Evolutionary conservation across 2,888 invertebrate species (phyloP).

Genomic region (Azorinus chamasolen): DNA sequence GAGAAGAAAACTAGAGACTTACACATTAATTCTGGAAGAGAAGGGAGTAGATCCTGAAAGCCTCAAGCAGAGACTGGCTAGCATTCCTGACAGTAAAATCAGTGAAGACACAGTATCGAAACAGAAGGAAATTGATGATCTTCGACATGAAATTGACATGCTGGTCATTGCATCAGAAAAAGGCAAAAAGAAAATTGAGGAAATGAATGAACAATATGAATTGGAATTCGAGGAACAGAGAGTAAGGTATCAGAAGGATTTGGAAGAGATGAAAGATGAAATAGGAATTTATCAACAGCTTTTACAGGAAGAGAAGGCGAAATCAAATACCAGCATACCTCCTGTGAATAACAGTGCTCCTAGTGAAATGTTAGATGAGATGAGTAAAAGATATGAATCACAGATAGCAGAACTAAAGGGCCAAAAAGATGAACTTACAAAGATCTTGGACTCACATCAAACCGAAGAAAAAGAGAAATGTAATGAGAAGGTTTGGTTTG

Average conservation of each 20-base stretch:
- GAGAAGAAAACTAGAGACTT: conserved; percentile 49
- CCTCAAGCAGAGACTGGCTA: conserved; percentile 42
- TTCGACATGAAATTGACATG: conserved; percentile 54
- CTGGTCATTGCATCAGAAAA: conserved; percentile 57
- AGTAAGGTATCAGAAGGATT: conserved; percentile 44
- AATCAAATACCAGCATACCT: no score
- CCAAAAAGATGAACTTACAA: neutral
- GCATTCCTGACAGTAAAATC: neutral
- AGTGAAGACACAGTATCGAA: conserved; percentile 31
- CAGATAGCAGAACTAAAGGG: neutral
- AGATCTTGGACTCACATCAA: no score
- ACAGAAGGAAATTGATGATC: conserved; percentile 48
- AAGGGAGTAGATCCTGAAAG: conserved; percentile 45
- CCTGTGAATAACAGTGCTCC: no score
- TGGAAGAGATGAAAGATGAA: conserved; percentile 49
- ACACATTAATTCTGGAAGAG: conserved; percentile 45
- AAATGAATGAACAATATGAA: conserved; percentile 41
- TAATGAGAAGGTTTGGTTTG: no score
- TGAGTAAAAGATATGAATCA: no score
- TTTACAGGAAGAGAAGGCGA: conserved; percentile 34
- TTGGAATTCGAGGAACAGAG: conserved; percentile 52
- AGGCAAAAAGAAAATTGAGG: conserved; percentile 45
- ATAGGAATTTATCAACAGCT: conserved; percentile 47
- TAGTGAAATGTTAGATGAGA: no score
- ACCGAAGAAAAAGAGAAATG: no score